A percentile compares a stretch with the other conserved stretches of the same genome.
phyloP scores from a whole-genome alignment of 2,113 vertebrate species.

The Buteo buteo region DNA sequence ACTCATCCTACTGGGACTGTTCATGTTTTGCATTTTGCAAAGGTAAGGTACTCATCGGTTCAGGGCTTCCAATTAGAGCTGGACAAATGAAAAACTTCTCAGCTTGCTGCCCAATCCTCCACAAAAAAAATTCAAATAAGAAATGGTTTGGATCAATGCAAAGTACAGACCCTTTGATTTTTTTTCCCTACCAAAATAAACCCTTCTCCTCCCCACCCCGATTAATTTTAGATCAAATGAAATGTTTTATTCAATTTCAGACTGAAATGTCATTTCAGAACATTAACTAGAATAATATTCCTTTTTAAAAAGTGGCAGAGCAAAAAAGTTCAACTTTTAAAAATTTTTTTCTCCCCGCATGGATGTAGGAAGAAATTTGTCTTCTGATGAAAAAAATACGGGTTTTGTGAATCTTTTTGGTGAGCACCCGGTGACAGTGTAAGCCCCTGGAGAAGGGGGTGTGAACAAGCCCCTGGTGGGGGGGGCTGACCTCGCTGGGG shows the following conservation, averaged over 20 bases:
- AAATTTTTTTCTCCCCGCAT: neutral
- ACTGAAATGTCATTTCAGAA: constrained; percentile 3
- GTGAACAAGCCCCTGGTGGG: fast-evolving
- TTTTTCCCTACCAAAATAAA: constrained; percentile 1
- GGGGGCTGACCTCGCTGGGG: neutral
- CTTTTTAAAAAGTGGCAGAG: neutral
- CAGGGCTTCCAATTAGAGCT: constrained; percentile 19
- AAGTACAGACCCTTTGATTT: neutral
- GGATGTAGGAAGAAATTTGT: neutral
- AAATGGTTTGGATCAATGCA: neutral
- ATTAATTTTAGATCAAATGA: constrained; percentile 53
- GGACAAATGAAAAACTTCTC: neutral
- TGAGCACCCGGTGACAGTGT: fast-evolving
- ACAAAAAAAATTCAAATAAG: neutral
- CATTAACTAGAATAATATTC: constrained; percentile 23
- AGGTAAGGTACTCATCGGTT: neutral
- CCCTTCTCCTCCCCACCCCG: neutral
- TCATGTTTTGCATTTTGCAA: neutral
- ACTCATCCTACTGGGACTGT: neutral
- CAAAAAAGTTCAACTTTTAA: neutral
- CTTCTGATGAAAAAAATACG: neutral
- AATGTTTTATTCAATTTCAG: constrained; percentile 40
- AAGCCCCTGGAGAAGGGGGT: neutral
- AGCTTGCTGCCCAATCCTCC: neutral
- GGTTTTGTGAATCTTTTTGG: neutral